Evolutionary conservation across 2,113 vertebrate genomes (phyloP), one percentile per base, ranked within the genome.

Genomic region (Burhinus bistriatus): DNA sequence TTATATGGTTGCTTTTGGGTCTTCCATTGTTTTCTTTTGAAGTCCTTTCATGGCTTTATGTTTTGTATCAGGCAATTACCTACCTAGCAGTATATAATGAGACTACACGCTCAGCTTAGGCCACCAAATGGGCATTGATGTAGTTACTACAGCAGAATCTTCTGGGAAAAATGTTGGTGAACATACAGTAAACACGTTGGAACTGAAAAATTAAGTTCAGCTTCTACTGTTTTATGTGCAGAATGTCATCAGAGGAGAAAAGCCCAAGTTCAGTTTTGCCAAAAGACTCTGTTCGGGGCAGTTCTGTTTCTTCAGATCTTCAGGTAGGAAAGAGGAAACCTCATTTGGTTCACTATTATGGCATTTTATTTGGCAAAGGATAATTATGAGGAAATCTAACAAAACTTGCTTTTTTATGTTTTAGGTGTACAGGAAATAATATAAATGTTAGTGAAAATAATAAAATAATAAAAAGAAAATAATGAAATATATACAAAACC

Each of bases 241-340:
- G 97, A 86, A 99, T 99, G 99, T 99, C 99, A 61, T 99, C 99
- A 88, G 98, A 98, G 58, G 98, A 99, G 94, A 98, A 97, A 76
- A 96, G 94, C 42, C 94, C 82, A 91, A 98, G 97, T 97, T 98
- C 98, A 64, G 73, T 98, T 97, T 95, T 99, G 47, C 98, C 98
- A 30, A 98, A 98, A 97, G 98, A 98, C 92, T 98, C 98, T 25
- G 96, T 99, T 97, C 73, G 22, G 54, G 97, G 97, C 89, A 99
- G 98, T 98, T 99, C 98, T 82, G 97, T 99, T 90, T 99, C 99
- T 90, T 99, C 99, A 95, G 98, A 98, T 72, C 96, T 99, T 93
- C 99, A 99, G 98, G 99, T 99, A 97, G 95, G 96, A 95, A 82
- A 76, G 83, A 71, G 52, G 29, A 66, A 84, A 54, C 29, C 44